Evolutionary conservation across 2,888 invertebrate genomes (phyloP), one percentile per base, ranked within the genome.

Genomic region (Rotaria sp.): DNA sequence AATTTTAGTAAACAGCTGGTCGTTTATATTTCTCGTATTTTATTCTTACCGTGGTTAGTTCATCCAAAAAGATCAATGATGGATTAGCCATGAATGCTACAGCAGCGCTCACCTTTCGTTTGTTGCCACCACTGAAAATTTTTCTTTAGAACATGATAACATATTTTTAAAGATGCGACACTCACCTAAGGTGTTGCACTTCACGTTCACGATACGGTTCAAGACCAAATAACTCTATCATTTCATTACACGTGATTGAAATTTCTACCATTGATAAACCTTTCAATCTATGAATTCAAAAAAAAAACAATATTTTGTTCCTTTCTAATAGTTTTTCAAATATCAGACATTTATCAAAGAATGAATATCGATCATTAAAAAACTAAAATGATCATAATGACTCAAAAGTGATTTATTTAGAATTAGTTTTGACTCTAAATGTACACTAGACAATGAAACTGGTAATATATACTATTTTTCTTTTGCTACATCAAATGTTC

Each of bases 1-100:
- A n/a, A n/a, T n/a, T n/a, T n/a, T n/a, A n/a, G n/a, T n/a, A n/a
- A n/a, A n/a, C n/a, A n/a, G n/a, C n/a, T n/a, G n/a, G n/a, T n/a
- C n/a, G n/a, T n/a, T n/a, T n/a, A n/a, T n/a, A n/a, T n/a, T 21
- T 26, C 21, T 67, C 67, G 2, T 35, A 18, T 30, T 35, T 35
- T 30, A 7, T 35, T 30, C 35, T 30, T 67, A 67, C 67, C 26
- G 91, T 91, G 11, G 91, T 92, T 15, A 92, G 92, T 87, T 92
- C 92, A 89, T 92, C 86, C 89, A 92, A 87, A 18, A 92, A 89
- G 11, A 92, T 88, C 50, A 92, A 87, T 15, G 89, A 88, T 45
- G 92, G 92, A 52, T 91, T 89, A 10, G 92, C 92, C 18, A 92
- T 88, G 87, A 92, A 88, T 30, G 92, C 90, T 11, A 92, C 88